Conservation (phyloP, 2,888 invertebrate genomes). For the Incurvaria masculella region DNA sequence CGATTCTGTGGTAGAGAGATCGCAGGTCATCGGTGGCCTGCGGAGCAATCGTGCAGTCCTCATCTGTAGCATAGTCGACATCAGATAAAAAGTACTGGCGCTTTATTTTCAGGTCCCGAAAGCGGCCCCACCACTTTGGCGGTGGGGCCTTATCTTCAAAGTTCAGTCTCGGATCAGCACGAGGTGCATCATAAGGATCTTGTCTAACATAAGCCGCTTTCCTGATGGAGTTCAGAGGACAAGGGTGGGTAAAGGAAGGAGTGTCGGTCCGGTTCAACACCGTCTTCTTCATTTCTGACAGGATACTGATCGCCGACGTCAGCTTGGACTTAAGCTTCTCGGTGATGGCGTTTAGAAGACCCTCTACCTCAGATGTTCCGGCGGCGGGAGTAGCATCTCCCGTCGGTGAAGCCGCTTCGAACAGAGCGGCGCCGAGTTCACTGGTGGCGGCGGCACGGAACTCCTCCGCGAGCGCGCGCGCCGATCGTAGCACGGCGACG, state of each 20-base stretch:
- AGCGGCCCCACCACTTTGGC: constrained; percentile 17
- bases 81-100: constrained; percentile 46
- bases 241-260: constrained; percentile 49
- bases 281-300: constrained; percentile 38
- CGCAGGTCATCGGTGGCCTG: constrained; percentile 35
- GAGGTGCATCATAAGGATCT: not conserved
- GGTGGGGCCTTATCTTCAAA: not conserved
- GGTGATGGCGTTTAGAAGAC: constrained; percentile 30
- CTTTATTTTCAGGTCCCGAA: constrained; percentile 49
- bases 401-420: not conserved
- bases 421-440: not conserved
- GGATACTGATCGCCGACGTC: constrained; percentile 36
- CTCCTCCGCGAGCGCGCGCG: not conserved
- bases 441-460: not conserved
- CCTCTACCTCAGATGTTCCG: constrained; percentile 26
- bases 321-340: constrained; percentile 42
- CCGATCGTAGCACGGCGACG: not conserved
- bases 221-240: constrained; percentile 47
- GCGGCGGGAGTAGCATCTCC: not conserved
- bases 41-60: constrained; percentile 40
- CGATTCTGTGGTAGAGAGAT: constrained; percentile 44
- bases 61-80: constrained; percentile 45
- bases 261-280: constrained; percentile 31
- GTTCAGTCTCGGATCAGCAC: not conserved
- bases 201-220: constrained; percentile 22